A percentile compares a stretch with the other conserved stretches of the same genome.
Evolutionary conservation across 2,113 vertebrate genomes (phyloP).

Genomic region (Campylomormyrus tamandua): DNA sequence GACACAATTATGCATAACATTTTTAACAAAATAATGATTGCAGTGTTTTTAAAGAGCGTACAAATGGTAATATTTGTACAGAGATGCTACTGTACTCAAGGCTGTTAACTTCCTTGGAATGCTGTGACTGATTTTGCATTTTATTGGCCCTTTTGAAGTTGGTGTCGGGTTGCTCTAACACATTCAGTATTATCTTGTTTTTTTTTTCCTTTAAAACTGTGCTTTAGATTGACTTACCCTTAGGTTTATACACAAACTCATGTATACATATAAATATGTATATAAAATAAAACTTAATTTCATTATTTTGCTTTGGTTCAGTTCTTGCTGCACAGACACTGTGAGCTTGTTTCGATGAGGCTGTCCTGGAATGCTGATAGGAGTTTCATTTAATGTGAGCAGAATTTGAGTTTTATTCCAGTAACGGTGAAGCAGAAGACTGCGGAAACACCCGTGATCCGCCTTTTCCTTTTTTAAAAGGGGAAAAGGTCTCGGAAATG

Average conservation of each 20-base stretch:
- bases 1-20: not conserved
- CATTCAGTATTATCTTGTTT: not conserved
- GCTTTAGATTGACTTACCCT: not conserved
- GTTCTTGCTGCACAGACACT: not conserved
- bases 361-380: not conserved
- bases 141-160: not conserved
- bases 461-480: not conserved
- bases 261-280: slow-evolving; percentile 9
- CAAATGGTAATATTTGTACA: not conserved
- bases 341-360: not conserved
- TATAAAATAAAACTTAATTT: slow-evolving; percentile 8
- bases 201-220: not conserved
- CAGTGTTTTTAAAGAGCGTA: not conserved
- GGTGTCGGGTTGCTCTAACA: not conserved
- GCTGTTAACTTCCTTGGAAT: not conserved
- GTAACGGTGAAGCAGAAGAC: not conserved
- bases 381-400: not conserved
- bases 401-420: not conserved
- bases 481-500: not conserved
- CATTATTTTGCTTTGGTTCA: not conserved
- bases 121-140: not conserved
- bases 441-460: not conserved
- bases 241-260: not conserved
- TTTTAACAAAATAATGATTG: not conserved
- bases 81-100: not conserved